Percentiles rank a stretch among this genome's conserved stretches.
Evolutionary conservation across 2,888 invertebrate species (phyloP).

Genomic region (Gastracanthus pulcherrimus): DNA sequence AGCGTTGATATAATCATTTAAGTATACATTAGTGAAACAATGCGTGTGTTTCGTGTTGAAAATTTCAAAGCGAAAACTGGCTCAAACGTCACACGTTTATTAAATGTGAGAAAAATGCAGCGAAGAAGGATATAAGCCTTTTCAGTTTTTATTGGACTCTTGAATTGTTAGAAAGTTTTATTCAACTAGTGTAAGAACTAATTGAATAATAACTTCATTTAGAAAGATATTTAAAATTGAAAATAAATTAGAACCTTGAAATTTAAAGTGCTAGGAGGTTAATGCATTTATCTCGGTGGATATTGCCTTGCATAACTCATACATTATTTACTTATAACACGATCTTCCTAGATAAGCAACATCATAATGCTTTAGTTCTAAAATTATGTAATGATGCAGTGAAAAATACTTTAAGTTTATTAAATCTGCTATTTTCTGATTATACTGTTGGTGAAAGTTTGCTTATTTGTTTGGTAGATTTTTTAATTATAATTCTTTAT

Average conservation of each 20-base stretch:
- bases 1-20: constrained; percentile 16
- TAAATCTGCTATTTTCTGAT: too few species aligned
- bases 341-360: constrained; percentile 3
- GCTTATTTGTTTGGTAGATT: too few species aligned
- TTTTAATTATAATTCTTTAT: too few species aligned
- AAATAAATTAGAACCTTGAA: not conserved
- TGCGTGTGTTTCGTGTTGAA: constrained; percentile 7
- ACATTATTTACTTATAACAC: not conserved
- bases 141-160: not conserved
- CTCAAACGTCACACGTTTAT: not conserved
- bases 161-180: not conserved
- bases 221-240: not conserved
- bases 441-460: too few species aligned
- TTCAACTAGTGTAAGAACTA: not conserved
- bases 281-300: not conserved
- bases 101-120: constrained; percentile 11
- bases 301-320: constrained; percentile 19
- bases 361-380: constrained; percentile 15
- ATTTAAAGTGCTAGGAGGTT: not conserved
- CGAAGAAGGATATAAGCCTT: not conserved
- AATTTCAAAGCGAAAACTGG: constrained; percentile 7
- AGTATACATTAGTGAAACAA: constrained; percentile 26
- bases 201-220: not conserved
- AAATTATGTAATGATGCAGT: constrained; percentile 1
- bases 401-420: too few species aligned